These are phyloP conservation scores for Aphis gossypii DNA, from an alignment of 1,140 invertebrate genomes.

Conservation along the genomic window DNA sequence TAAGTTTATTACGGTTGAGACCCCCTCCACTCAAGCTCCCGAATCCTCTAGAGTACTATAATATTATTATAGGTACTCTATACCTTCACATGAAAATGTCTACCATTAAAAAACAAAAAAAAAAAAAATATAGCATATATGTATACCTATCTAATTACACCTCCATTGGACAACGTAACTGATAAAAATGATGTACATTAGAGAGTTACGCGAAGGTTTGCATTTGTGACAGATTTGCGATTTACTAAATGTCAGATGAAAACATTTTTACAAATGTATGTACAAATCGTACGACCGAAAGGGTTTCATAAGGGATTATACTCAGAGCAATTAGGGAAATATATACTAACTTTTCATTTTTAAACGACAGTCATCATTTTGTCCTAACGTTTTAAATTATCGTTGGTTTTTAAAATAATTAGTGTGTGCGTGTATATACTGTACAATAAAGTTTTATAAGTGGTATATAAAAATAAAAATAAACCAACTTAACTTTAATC, in stretches of 20 bases:
- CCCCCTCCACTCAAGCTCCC: background rate
- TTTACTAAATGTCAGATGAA: constrained; percentile 16
- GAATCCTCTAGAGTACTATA: constrained; percentile 1
- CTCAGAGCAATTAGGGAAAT: background rate
- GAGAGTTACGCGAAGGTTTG: background rate
- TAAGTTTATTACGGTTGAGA: constrained; percentile 10
- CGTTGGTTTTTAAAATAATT: constrained; percentile 24
- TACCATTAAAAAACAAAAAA: background rate
- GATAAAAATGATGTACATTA: constrained; percentile 40
- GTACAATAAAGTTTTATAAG: background rate
- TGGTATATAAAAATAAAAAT: background rate
- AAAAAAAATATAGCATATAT: background rate
- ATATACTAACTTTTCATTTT: constrained; percentile 36
- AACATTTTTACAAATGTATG: background rate
- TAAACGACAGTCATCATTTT: constrained; percentile 4
- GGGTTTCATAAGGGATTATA: constrained; percentile 27
- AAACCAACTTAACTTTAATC: background rate
- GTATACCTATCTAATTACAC: constrained; percentile 3
- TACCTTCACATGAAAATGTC: background rate
- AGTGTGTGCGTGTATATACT: background rate
- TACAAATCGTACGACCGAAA: background rate
- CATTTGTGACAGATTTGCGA: constrained; percentile 18
- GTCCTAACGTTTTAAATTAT: background rate
- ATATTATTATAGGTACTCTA: background rate
- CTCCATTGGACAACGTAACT: background rate